Conservation (phyloP, 2,888 invertebrate genomes). For the Tromatobia lineatoria region DNA sequence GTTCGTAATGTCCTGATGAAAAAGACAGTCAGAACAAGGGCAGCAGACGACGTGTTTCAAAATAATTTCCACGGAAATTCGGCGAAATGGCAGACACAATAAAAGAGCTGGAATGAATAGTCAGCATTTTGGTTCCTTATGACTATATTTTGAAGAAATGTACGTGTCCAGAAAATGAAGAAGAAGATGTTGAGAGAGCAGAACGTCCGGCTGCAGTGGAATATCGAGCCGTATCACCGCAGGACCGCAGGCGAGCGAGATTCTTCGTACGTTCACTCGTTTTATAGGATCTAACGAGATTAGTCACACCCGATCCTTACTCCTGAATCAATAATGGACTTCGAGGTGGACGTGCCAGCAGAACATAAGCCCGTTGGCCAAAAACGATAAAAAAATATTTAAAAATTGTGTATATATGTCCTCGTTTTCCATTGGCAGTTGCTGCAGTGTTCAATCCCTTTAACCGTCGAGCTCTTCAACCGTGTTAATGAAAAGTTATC, state of each 20-base stretch:
- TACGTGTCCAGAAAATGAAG: conserved; percentile 8
- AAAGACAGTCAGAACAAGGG: no score
- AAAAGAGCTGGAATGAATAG: background rate
- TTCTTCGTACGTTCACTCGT: conserved; percentile 21
- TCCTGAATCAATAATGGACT: conserved; percentile 44
- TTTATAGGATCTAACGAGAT: conserved; percentile 56
- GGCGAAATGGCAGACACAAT: background rate
- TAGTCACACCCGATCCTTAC: conserved; percentile 34
- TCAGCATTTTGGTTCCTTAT: background rate
- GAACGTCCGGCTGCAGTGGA: background rate
- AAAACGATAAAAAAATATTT: background rate
- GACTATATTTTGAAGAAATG: conserved; percentile 3
- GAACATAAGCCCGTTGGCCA: background rate
- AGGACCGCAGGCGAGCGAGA: conserved; percentile 43
- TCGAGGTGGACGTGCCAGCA: conserved; percentile 31
- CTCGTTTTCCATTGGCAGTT: background rate
- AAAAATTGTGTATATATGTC: background rate
- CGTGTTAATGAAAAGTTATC: no score
- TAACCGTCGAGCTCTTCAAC: no score
- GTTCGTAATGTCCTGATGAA: no score
- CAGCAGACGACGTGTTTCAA: background rate
- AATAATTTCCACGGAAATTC: background rate
- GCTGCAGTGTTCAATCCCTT: background rate
- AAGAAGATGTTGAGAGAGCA: conserved; percentile 19
- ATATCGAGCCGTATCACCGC: conserved; percentile 28